Percentiles rank a stretch among this genome's conserved stretches.
phyloP scores from a whole-genome alignment of 2,797 vertebrate species.

The Spinus pinus region DNA sequence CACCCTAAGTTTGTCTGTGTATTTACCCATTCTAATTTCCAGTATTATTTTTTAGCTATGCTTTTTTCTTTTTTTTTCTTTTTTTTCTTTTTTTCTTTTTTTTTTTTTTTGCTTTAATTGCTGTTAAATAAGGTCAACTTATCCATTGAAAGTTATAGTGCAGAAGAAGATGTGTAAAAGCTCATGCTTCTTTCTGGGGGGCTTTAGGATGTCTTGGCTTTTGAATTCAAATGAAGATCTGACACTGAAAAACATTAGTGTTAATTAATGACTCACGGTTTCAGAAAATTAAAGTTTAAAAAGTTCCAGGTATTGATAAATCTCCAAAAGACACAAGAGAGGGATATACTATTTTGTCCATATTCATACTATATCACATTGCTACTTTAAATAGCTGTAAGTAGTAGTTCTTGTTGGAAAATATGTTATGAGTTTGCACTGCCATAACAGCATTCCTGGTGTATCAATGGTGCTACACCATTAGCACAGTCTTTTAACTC shows the following conservation, averaged over 20 bases:
- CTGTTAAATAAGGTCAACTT: background rate
- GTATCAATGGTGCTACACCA: background rate
- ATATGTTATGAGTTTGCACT: background rate
- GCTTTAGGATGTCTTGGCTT: background rate
- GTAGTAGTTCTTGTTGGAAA: background rate
- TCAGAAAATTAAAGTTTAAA: background rate
- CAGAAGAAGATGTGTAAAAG: background rate
- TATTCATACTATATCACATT: background rate
- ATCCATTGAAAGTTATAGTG: background rate
- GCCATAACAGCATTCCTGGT: background rate
- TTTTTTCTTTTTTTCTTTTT: background rate
- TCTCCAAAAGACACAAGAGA: background rate
- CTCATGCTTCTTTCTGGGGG: background rate
- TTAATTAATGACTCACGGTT: background rate
- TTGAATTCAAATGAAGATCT: constrained; percentile 6
- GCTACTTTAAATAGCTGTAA: background rate
- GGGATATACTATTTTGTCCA: background rate
- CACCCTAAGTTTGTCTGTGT: background rate
- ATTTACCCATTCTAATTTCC: background rate
- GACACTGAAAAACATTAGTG: background rate
- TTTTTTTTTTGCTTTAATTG: background rate
- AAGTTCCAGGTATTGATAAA: background rate
- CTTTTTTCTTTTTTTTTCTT: fast-evolving
- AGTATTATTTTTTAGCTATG: background rate
- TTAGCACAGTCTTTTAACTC: background rate